These are phyloP conservation scores for Gonocerus acuteangulatus DNA, from an alignment of 2,888 invertebrate species.

Conservation along the genomic window DNA sequence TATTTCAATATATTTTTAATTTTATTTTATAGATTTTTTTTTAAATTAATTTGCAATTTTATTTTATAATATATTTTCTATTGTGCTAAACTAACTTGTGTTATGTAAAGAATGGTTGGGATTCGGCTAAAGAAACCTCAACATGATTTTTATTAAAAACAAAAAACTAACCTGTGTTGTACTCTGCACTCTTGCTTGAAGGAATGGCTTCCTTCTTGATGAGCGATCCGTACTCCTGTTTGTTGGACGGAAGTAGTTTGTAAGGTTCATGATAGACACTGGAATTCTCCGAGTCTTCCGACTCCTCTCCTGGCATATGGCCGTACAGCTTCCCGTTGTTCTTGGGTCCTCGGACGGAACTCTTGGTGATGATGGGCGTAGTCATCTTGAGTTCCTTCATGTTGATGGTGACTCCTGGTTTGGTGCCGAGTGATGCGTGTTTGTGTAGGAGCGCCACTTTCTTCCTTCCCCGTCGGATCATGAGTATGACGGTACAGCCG, in stretches of 20 bases:
- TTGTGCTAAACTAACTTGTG: no score
- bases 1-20: no score
- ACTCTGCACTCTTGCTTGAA: conserved; percentile 50
- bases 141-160: no score
- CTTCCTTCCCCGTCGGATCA: conserved; percentile 58
- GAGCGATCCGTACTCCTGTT: conserved; percentile 47
- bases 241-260: conserved; percentile 46
- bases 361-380: conserved; percentile 52
- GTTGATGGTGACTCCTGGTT: conserved; percentile 51
- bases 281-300: conserved; percentile 50
- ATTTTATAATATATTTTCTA: no score
- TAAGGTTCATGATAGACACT: conserved; percentile 53
- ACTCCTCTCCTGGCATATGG: conserved; percentile 47
- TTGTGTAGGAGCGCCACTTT: conserved; percentile 57
- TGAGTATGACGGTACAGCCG: conserved; percentile 57
- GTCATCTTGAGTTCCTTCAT: conserved; percentile 53
- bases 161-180: conserved; percentile 42
- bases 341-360: conserved; percentile 44
- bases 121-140: no score
- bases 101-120: no score
- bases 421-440: conserved; percentile 45
- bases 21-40: no score
- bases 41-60: no score
- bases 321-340: conserved; percentile 43
- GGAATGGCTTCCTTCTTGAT: conserved; percentile 46